Percentiles rank a stretch among this genome's conserved stretches.
phyloP scores from a whole-genome alignment of 2,888 invertebrate genomes.

The Listrodromus nycthemerus region DNA sequence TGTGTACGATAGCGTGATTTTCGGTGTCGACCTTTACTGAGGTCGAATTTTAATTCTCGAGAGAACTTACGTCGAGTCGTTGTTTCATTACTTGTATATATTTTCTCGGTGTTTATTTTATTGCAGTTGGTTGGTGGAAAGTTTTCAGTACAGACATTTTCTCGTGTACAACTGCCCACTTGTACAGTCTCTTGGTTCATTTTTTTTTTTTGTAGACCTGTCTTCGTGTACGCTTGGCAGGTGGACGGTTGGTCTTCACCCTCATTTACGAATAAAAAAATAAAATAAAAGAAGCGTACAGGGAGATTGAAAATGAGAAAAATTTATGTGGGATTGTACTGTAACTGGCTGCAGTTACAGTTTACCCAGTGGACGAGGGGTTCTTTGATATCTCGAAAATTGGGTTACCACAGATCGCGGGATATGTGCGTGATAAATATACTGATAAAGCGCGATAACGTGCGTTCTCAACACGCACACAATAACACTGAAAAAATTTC shows the following conservation, averaged over 20 bases:
- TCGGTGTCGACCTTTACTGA: too few relatives aligned
- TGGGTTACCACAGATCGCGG: conserved; percentile 55
- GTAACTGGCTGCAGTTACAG: neutral
- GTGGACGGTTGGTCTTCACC: too few relatives aligned
- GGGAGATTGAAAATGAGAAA: neutral
- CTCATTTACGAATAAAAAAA: too few relatives aligned
- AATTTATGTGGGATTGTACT: neutral
- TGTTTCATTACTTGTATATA: too few relatives aligned
- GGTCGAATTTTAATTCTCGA: too few relatives aligned
- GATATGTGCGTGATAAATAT: conserved; percentile 20
- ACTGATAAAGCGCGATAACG: conserved; percentile 39
- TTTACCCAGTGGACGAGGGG: neutral
- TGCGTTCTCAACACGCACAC: neutral
- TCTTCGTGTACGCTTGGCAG: neutral
- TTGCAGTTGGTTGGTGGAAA: too few relatives aligned
- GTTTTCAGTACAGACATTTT: too few relatives aligned
- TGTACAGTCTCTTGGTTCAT: neutral
- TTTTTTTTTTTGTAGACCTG: neutral
- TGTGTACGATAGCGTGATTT: too few relatives aligned
- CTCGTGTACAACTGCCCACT: too few relatives aligned
- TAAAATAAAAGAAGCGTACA: too few relatives aligned
- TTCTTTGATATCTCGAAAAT: conserved; percentile 54
- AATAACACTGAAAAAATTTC: neutral
- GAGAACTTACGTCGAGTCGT: too few relatives aligned
- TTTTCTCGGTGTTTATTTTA: too few relatives aligned